Percentiles rank a stretch among this genome's conserved stretches.
phyloP scores from a whole-genome alignment of 2,888 invertebrate species.

The Agapetus fuscipes region DNA sequence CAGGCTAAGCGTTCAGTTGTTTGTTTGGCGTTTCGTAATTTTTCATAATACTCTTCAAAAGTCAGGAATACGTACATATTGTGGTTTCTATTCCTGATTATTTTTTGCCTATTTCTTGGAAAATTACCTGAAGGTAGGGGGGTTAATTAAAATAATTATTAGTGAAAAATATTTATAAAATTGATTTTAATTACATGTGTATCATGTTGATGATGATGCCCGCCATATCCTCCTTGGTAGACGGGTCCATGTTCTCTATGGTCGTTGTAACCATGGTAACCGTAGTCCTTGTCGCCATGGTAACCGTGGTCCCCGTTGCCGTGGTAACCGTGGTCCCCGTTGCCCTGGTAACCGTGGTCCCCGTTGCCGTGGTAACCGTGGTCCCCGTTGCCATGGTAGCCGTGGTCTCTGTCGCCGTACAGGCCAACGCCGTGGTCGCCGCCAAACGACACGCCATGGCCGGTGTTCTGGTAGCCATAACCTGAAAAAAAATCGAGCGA shows the following conservation, averaged over 20 bases:
- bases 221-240: slow-evolving; percentile 12
- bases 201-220: slow-evolving; percentile 26
- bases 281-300: slow-evolving; percentile 16
- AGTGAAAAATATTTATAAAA: too few species aligned
- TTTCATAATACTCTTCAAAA: too few species aligned
- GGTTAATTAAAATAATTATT: too few species aligned
- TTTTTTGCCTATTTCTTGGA: too few species aligned
- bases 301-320: too few species aligned
- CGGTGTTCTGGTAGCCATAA: slow-evolving; percentile 29
- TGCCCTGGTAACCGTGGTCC: slow-evolving; percentile 25
- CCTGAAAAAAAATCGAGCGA: slow-evolving; percentile 28
- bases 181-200: slow-evolving; percentile 20
- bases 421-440: slow-evolving; percentile 25
- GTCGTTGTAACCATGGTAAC: neutral
- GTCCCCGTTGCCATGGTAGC: slow-evolving; percentile 14
- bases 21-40: too few species aligned
- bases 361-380: slow-evolving; percentile 21
- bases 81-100: too few species aligned
- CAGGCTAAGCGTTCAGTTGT: too few species aligned
- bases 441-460: slow-evolving; percentile 21
- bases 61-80: too few species aligned
- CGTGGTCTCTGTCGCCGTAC: slow-evolving; percentile 22
- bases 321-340: slow-evolving; percentile 21
- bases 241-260: neutral
- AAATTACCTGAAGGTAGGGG: too few species aligned